A percentile compares a stretch with the other conserved stretches of the same genome.
phyloP scores from a whole-genome alignment of 2,888 invertebrate species.

The Stenotaenia linearis region DNA sequence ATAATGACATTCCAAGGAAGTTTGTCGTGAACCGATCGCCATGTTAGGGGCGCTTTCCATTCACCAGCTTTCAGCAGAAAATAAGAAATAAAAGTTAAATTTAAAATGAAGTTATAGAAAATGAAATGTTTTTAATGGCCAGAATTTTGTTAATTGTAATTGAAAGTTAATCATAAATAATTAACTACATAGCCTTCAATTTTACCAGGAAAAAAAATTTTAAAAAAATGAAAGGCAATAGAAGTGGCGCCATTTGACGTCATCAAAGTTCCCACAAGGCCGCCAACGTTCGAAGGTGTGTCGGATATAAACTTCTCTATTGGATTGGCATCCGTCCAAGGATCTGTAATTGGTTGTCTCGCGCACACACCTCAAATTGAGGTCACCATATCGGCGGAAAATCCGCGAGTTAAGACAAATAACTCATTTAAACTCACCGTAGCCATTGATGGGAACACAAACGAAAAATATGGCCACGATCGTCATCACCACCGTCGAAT shows the following conservation, averaged over 20 bases:
- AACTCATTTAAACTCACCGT: neutral
- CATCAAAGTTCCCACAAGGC: neutral
- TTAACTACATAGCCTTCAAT: neutral
- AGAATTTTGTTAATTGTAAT: neutral
- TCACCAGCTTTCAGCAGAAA: neutral
- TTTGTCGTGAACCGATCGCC: slow-evolving; percentile 76
- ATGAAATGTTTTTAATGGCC: neutral
- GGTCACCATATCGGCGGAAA: neutral
- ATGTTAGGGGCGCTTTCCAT: slow-evolving; percentile 44
- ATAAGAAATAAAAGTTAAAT: neutral
- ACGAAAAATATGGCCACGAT: slow-evolving; percentile 47
- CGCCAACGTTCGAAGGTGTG: neutral
- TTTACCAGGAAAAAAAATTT: neutral
- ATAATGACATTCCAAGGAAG: slow-evolving; percentile 87
- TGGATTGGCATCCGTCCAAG: neutral
- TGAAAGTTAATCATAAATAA: neutral
- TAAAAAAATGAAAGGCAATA: neutral
- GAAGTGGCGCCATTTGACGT: neutral
- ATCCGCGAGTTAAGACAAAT: neutral
- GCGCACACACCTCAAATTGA: neutral
- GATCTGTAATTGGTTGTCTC: neutral
- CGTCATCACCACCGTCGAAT: slow-evolving; percentile 50
- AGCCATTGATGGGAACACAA: neutral
- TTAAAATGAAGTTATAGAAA: neutral
- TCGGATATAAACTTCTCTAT: neutral